Percentiles rank a stretch among this genome's conserved stretches.
Evolutionary conservation across 2,888 invertebrate genomes (phyloP).

Genomic region (Agrotis exclamationis): DNA sequence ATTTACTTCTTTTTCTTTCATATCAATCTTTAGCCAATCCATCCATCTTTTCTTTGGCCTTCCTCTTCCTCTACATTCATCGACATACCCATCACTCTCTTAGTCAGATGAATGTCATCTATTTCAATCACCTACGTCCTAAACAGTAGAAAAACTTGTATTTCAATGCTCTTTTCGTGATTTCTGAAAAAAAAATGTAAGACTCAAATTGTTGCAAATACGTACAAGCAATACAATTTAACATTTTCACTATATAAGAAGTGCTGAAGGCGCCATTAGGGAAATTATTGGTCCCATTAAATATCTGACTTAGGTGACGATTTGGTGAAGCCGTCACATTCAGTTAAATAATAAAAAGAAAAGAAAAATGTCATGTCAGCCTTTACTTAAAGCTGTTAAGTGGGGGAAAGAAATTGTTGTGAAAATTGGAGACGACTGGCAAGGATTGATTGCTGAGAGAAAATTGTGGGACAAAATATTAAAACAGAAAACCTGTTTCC

Average conservation of each 20-base stretch:
- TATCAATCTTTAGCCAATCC: no score
- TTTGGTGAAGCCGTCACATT: conserved; percentile 52
- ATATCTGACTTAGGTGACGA: conserved; percentile 73
- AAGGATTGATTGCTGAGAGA: conserved; percentile 7
- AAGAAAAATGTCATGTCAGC: conserved; percentile 47
- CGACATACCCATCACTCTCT: no score
- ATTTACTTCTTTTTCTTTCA: no score
- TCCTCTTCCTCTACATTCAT: no score
- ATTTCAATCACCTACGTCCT: no score
- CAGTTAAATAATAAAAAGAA: conserved; percentile 52
- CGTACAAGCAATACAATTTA: conserved; percentile 20
- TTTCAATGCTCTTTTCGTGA: neutral
- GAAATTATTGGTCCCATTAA: conserved; percentile 73
- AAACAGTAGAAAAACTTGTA: neutral
- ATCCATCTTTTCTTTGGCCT: no score
- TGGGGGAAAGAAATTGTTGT: conserved; percentile 29
- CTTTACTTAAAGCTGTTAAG: conserved; percentile 18
- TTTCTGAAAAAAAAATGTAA: conserved; percentile 14
- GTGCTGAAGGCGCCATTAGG: conserved; percentile 62
- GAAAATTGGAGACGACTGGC: conserved; percentile 31
- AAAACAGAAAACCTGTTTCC: neutral
- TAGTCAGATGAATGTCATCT: no score
- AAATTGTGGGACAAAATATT: neutral
- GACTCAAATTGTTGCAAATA: conserved; percentile 15
- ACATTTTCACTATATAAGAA: conserved; percentile 52